Conservation (phyloP, 1,140 invertebrate species). For the Capitella teleta region DNA sequence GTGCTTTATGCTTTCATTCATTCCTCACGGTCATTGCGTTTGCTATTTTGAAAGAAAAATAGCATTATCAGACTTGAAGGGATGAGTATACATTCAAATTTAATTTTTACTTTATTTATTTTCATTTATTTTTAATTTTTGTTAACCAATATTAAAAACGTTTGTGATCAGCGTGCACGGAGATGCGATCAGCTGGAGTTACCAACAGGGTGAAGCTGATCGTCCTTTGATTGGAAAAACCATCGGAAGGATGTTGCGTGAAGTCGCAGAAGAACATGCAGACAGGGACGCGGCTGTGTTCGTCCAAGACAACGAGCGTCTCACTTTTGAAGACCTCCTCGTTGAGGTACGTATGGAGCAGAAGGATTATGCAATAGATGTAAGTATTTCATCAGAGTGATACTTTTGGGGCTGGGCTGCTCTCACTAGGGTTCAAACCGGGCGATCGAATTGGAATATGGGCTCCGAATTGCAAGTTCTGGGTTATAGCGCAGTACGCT, state of each 20-base stretch:
- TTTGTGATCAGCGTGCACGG: no score
- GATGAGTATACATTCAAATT: no score
- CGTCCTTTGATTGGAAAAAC: constrained; percentile 22
- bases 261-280: constrained; percentile 20
- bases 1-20: no score
- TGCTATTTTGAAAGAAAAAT: no score
- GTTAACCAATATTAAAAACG: no score
- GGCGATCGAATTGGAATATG: constrained; percentile 81
- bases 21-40: no score
- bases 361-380: no score
- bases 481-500: constrained; percentile 66
- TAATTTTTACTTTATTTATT: no score
- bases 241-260: constrained; percentile 27
- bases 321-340: constrained; percentile 45
- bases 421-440: constrained; percentile 59
- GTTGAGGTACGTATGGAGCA: constrained; percentile 43
- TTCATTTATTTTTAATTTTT: no score
- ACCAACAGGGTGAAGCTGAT: constrained; percentile 19
- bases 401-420: constrained; percentile 65
- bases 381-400: no score
- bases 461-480: constrained; percentile 74
- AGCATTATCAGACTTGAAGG: no score
- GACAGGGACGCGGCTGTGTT: constrained; percentile 31
- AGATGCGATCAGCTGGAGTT: constrained; percentile 33
- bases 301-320: constrained; percentile 17